phyloP scores from a whole-genome alignment of 2,113 vertebrate genomes.

The Thamnophis sirtalis region DNA sequence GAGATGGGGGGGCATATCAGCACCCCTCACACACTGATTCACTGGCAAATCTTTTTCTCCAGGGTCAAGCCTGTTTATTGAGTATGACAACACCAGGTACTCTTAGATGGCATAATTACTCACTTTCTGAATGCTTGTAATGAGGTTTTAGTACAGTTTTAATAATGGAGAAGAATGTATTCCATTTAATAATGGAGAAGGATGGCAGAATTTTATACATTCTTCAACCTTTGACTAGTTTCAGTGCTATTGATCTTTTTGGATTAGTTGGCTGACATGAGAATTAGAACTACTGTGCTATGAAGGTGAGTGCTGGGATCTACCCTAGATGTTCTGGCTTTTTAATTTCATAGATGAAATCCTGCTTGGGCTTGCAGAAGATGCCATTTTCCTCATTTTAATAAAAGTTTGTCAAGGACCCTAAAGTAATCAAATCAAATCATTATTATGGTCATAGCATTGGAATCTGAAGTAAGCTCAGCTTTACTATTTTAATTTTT shows the following conservation, averaged over 20 bases:
- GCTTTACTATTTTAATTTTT: neutral
- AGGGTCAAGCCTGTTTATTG: neutral
- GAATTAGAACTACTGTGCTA: neutral
- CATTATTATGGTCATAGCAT: neutral
- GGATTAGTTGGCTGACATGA: neutral
- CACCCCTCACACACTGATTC: neutral
- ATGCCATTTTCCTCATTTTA: neutral
- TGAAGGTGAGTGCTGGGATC: neutral
- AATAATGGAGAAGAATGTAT: too few species aligned
- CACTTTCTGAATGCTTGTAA: neutral
- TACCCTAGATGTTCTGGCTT: neutral
- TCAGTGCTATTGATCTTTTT: neutral
- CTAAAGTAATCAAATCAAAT: constrained; percentile 2
- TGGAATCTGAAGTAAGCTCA: neutral
- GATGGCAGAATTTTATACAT: neutral
- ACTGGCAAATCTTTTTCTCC: neutral
- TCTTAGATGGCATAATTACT: neutral
- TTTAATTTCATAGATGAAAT: neutral
- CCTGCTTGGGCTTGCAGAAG: neutral
- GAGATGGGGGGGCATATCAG: neutral
- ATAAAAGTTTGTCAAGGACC: neutral
- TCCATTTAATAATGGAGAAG: neutral
- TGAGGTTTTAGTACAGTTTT: neutral
- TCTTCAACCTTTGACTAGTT: neutral
- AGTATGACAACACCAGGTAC: neutral